These are phyloP conservation scores for Chrysaora quinquecirrha DNA, from an alignment of 30 jellyfish, hydroid and myxozoan species.

Conservation along the genomic window DNA sequence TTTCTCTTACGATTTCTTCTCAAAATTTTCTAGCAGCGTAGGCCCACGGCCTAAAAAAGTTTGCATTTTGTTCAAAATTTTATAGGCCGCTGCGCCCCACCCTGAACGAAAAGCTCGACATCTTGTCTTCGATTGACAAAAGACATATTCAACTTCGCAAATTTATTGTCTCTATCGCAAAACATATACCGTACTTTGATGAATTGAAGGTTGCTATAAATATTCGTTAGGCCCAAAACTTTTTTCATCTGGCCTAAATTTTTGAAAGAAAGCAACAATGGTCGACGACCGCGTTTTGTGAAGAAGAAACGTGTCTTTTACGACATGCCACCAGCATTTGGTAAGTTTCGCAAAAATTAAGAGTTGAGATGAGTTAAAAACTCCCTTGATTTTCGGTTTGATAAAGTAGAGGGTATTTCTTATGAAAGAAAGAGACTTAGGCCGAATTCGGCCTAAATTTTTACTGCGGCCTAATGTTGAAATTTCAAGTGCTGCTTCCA, in stretches of 20 bases:
- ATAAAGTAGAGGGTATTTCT: too few species aligned
- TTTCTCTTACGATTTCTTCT: not conserved
- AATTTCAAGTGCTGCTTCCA: not conserved
- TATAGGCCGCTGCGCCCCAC: conserved; percentile 66
- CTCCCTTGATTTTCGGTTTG: too few species aligned
- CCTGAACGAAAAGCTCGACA: conserved; percentile 60
- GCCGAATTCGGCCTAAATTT: conserved; percentile 26
- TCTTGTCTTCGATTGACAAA: conserved; percentile 17
- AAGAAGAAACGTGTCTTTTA: too few species aligned
- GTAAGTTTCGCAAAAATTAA: too few species aligned
- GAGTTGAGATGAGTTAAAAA: too few species aligned
- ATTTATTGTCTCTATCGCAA: too few species aligned
- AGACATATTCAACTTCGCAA: not conserved
- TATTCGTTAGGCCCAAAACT: not conserved
- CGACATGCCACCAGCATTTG: too few species aligned
- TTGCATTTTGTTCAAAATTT: not conserved
- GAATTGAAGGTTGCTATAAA: not conserved
- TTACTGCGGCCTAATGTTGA: not conserved
- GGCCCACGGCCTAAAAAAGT: conserved; percentile 80
- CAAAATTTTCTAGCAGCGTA: not conserved
- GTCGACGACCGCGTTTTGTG: too few species aligned
- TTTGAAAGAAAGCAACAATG: too few species aligned
- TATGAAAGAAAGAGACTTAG: too few species aligned
- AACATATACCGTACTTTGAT: not conserved
- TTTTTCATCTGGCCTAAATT: not conserved